Evolutionary conservation across 2,797 vertebrate species (phyloP), one percentile per base, ranked within the genome.

Genomic region (Aulostomus chinensis): DNA sequence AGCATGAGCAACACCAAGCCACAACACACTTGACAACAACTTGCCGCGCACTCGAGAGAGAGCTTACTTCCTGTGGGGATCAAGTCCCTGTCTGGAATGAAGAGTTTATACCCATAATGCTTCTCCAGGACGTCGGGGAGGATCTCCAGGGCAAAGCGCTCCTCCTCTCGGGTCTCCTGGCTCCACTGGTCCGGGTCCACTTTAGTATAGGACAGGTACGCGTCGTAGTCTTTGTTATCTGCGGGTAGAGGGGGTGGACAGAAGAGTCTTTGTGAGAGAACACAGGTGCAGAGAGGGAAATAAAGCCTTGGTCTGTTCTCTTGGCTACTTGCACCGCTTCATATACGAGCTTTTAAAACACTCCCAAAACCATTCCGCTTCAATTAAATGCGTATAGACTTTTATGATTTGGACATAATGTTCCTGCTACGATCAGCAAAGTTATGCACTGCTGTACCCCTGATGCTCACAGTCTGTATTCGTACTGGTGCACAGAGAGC

Each of bases 51-150:
- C 68, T 74, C 93, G 80, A 85, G 59, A 81, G 68, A 82, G 59
- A 25, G 93, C 96, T 97, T 94, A 98, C 96, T 98, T 96, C 96
- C 96, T 82, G 96, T 97, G 68, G 97, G 95, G 86, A 98, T 99
- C 90, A 99, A 93, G 91, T 99, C 96, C 91, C 96, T 95, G 69
- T 99, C 96, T 76, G 97, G 96, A 87, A 98, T 97, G 87, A 98
- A 98, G 86, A 98, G 87, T 79, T 98, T 98, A 88, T 98, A 98
- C 68, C 96, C 97, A 82, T 98, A 98, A 88, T 99, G 97, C 81
- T 98, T 98, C 92, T 99, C 97, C 81, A 99, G 92, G 85, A 99
- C 96, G 77, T 98, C 97, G 47, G 96, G 96, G 60, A 99, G 89
- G 79, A 98, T 97, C 91, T 99, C 96, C 75, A 98, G 93, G 74